Percentiles rank a stretch among this genome's conserved stretches.
Evolutionary conservation across 1,140 invertebrate genomes (phyloP).

Genomic region (Latrodectus geometricus): DNA sequence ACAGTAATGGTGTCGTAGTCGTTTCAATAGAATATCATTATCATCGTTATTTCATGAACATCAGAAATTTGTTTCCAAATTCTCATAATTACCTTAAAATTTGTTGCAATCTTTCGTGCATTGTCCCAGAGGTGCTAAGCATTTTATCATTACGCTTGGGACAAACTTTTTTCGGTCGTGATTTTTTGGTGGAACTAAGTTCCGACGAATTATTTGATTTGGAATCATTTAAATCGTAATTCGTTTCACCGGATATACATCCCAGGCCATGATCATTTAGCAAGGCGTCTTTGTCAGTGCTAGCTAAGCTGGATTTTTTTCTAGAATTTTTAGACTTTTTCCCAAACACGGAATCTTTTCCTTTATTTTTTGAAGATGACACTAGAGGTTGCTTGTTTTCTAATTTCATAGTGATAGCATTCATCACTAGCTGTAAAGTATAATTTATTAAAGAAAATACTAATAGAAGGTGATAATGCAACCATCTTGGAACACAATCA

Average conservation of each 20-base stretch:
- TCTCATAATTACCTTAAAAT: slow-evolving; percentile 39
- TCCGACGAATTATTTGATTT: slow-evolving; percentile 12
- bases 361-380: slow-evolving; percentile 28
- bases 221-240: background rate
- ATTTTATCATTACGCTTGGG: slow-evolving; percentile 45
- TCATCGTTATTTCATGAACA: background rate
- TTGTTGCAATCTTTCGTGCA: slow-evolving; percentile 47
- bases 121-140: slow-evolving; percentile 15
- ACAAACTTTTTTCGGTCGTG: slow-evolving; percentile 30
- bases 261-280: slow-evolving; percentile 52
- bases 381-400: slow-evolving; percentile 46
- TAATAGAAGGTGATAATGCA: slow-evolving; percentile 32
- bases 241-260: slow-evolving; percentile 47
- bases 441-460: slow-evolving; percentile 42
- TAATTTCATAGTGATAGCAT: slow-evolving; percentile 59
- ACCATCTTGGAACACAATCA: slow-evolving; percentile 61
- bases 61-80: background rate
- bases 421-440: slow-evolving; percentile 48
- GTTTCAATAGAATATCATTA: too few species aligned
- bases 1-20: too few species aligned
- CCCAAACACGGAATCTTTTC: slow-evolving; percentile 9
- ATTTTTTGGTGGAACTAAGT: slow-evolving; percentile 36
- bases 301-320: slow-evolving; percentile 39
- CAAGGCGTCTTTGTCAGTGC: slow-evolving; percentile 60
- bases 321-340: slow-evolving; percentile 41